phyloP scores from a whole-genome alignment of 2,888 invertebrate genomes.

The Mythimna pallens region DNA sequence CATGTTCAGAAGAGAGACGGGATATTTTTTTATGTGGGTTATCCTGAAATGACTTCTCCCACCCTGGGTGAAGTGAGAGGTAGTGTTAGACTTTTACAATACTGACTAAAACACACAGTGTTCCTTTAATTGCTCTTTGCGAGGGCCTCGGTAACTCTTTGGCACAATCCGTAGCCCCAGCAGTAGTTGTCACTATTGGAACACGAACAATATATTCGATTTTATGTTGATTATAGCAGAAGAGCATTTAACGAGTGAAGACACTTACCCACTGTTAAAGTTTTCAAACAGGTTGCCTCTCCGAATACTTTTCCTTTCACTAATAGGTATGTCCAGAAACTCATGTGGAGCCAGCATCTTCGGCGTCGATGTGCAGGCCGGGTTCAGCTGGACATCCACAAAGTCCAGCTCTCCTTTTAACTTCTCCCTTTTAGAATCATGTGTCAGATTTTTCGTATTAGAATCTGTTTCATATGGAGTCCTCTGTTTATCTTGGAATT shows the following conservation, averaged over 20 bases:
- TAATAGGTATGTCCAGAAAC: slow-evolving; percentile 78
- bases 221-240: neutral
- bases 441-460: slow-evolving; percentile 81
- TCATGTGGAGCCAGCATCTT: slow-evolving; percentile 87
- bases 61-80: too few relatives aligned
- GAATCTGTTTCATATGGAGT: slow-evolving; percentile 79
- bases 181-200: neutral
- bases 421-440: slow-evolving; percentile 87
- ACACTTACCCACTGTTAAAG: slow-evolving; percentile 85
- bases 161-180: too few relatives aligned
- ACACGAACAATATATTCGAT: neutral
- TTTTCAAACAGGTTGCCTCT: slow-evolving; percentile 83
- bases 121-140: too few relatives aligned
- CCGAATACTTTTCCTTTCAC: slow-evolving; percentile 76
- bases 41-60: too few relatives aligned
- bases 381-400: slow-evolving; percentile 83
- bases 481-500: slow-evolving; percentile 86
- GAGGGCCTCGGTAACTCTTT: too few relatives aligned
- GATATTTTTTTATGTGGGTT: neutral
- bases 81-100: too few relatives aligned
- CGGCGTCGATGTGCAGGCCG: slow-evolving; percentile 88
- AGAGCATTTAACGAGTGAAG: neutral
- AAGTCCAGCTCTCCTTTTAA: slow-evolving; percentile 86
- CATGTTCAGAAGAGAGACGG: slow-evolving; percentile 9
- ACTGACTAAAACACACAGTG: too few relatives aligned